Conservation (phyloP, 2,113 vertebrate genomes). For the Thryonomys swinderianus region DNA sequence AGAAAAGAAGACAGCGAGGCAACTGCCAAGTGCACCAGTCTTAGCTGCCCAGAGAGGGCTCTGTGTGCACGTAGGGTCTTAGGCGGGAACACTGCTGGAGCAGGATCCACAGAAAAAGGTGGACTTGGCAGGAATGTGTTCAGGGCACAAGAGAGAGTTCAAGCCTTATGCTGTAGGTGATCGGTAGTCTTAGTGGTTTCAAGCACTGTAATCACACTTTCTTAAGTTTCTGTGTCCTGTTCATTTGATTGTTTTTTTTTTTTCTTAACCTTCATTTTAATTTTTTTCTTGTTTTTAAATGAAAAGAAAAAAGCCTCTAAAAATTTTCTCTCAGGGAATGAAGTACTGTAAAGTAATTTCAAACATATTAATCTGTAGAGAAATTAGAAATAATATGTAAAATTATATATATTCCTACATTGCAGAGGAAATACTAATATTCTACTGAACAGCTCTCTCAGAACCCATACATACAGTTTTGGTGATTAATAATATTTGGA, state of each 20-base stretch:
- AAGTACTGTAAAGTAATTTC: conserved; percentile 29
- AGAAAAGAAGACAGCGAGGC: neutral
- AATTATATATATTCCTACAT: neutral
- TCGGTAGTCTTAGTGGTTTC: neutral
- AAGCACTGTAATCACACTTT: neutral
- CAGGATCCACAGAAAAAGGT: neutral
- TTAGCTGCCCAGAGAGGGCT: rapidly evolving
- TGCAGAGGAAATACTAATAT: neutral
- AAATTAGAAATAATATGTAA: conserved; percentile 24
- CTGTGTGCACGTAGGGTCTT: neutral
- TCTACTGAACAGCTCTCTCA: neutral
- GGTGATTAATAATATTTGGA: conserved; percentile 34
- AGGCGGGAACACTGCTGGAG: no score
- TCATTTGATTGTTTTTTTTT: neutral
- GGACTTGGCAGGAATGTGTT: rapidly evolving
- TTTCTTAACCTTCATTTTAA: neutral
- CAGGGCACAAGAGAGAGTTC: rapidly evolving
- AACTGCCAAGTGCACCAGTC: rapidly evolving
- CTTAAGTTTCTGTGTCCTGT: neutral
- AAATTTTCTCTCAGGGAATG: neutral
- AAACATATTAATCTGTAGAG: conserved; percentile 26
- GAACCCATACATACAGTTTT: neutral
- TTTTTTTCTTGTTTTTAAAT: neutral
- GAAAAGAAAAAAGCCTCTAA: neutral
- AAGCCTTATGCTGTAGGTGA: neutral